Conservation (phyloP, 1,140 invertebrate genomes). For the Ctenoplectra terminalis region DNA sequence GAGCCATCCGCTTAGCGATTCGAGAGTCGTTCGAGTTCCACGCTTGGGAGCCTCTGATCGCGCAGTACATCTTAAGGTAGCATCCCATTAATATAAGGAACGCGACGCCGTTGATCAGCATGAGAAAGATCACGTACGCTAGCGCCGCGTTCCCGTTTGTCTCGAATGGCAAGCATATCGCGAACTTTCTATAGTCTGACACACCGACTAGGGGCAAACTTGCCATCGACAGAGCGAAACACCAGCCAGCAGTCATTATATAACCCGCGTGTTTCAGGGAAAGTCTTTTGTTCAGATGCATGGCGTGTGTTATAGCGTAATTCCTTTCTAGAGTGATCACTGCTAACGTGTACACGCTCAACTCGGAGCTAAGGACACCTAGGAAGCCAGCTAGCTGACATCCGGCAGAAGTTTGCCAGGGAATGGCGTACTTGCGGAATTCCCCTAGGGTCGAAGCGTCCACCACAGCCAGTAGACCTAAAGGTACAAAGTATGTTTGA, state of each 20-base stretch:
- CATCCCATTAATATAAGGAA: constrained; percentile 98
- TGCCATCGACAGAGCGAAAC: constrained; percentile 95
- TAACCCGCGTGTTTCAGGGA: constrained; percentile 94
- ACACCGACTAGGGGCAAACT: constrained; percentile 94
- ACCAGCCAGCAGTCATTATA: constrained; percentile 96
- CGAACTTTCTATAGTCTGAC: constrained; percentile 97
- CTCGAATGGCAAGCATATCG: constrained; percentile 97
- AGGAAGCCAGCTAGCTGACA: constrained; percentile 98
- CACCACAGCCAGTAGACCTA: constrained; percentile 95
- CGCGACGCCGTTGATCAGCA: constrained; percentile 96
- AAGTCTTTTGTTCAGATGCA: constrained; percentile 97
- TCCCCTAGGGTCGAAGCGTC: constrained; percentile 98
- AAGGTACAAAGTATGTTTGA: neutral
- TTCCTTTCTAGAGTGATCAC: constrained; percentile 98
- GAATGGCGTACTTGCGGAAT: constrained; percentile 97
- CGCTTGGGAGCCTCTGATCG: constrained; percentile 95
- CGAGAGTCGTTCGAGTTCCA: constrained; percentile 99
- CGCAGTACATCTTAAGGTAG: constrained; percentile 98
- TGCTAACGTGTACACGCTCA: constrained; percentile 97
- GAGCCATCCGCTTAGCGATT: constrained; percentile 98
- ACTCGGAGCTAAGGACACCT: constrained; percentile 96
- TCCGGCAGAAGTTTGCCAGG: constrained; percentile 97
- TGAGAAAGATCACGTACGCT: constrained; percentile 96
- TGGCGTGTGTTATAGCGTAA: constrained; percentile 98
- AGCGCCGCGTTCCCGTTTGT: constrained; percentile 89